Percentiles rank a stretch among this genome's conserved stretches.
These are phyloP conservation scores for Drosophila truncata DNA, from an alignment of 1,140 invertebrate species.

Conservation along the genomic window DNA sequence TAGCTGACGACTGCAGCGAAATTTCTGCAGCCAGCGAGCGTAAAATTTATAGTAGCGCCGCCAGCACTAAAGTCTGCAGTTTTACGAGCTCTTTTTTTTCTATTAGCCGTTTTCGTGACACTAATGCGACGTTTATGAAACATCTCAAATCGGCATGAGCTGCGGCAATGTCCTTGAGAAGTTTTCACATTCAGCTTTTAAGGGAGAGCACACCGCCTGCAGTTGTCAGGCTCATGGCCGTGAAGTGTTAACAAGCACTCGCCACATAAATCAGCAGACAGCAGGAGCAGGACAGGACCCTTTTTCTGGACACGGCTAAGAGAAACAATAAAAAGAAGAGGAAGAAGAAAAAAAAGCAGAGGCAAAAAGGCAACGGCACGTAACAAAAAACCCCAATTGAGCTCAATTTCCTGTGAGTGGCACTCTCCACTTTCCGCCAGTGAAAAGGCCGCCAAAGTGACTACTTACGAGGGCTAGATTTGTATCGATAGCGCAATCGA, in stretches of 20 bases:
- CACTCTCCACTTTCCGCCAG: conserved; percentile 23
- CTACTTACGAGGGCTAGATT: conserved; percentile 53
- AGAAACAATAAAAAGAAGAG: conserved; percentile 25
- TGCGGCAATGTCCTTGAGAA: conserved; percentile 18
- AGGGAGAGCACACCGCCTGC: conserved; percentile 50
- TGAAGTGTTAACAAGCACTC: conserved; percentile 64
- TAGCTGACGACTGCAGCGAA: conserved; percentile 72
- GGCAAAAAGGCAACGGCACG: conserved; percentile 46
- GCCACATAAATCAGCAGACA: conserved; percentile 66
- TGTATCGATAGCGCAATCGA: conserved; percentile 66
- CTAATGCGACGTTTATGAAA: conserved; percentile 82
- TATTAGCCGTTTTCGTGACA: conserved; percentile 60
- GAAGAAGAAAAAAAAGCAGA: not conserved
- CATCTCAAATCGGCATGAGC: conserved; percentile 48
- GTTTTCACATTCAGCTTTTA: conserved; percentile 24
- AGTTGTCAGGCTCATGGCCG: conserved; percentile 53
- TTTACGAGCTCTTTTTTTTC: conserved; percentile 68
- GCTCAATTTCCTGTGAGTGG: conserved; percentile 56
- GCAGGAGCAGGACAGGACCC: conserved; percentile 15
- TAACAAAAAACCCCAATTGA: conserved; percentile 68
- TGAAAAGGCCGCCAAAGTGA: conserved; percentile 57
- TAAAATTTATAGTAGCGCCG: conserved; percentile 45
- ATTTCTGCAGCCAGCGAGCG: conserved; percentile 36
- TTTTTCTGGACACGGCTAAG: conserved; percentile 35
- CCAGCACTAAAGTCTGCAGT: conserved; percentile 72